Evolutionary conservation across 1,140 invertebrate genomes (phyloP).

Genomic region (Vollenhovia emeryi): DNA sequence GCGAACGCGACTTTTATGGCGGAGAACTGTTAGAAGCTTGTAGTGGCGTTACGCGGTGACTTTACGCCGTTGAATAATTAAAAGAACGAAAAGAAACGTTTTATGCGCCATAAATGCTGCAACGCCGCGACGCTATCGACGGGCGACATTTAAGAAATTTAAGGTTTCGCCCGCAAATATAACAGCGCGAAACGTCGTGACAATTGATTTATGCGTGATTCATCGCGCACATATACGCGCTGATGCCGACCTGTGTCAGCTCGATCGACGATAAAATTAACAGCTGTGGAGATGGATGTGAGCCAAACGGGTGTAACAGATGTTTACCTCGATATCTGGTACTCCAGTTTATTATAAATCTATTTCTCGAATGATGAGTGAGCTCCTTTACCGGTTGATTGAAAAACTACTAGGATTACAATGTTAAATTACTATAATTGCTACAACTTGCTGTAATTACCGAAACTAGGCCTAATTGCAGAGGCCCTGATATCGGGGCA

Average conservation of each 20-base stretch:
- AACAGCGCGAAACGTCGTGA: background rate
- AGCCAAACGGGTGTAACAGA: background rate
- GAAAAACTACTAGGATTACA: background rate
- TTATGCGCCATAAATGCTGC: conserved; percentile 61
- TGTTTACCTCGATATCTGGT: background rate
- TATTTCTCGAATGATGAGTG: background rate
- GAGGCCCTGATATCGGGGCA: conserved; percentile 1
- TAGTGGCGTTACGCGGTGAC: conserved; percentile 14
- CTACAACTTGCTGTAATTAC: background rate
- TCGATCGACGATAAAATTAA: conserved; percentile 2
- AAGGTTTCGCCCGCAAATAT: background rate
- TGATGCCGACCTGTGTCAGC: background rate
- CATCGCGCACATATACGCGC: background rate
- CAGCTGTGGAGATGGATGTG: background rate
- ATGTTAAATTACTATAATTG: conserved; percentile 4
- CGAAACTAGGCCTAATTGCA: background rate
- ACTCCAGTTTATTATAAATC: conserved; percentile 12
- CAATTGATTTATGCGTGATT: background rate
- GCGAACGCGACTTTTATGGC: conserved; percentile 57
- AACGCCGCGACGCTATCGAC: background rate
- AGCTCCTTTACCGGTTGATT: conserved; percentile 39
- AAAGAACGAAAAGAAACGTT: conserved; percentile 39
- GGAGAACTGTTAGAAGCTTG: conserved; percentile 25
- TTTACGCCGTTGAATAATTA: conserved; percentile 60
- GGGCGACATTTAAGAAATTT: background rate